A percentile compares a stretch with the other conserved stretches of the same genome.
Evolutionary conservation across 2,113 vertebrate species (phyloP).

Genomic region (Leptobrachium leishanense): DNA sequence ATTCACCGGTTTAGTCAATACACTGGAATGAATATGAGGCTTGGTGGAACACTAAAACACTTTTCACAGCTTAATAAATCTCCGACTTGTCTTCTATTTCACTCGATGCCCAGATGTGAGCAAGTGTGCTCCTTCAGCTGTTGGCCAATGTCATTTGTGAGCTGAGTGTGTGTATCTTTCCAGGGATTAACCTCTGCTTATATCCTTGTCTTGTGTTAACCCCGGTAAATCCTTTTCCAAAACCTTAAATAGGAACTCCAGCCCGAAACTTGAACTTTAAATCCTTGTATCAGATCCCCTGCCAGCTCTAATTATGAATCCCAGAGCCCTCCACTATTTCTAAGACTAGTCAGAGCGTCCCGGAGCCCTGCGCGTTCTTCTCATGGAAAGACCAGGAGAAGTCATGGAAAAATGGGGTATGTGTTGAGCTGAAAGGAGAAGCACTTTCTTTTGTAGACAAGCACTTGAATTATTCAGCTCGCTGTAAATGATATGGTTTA

Average conservation of each 20-base stretch:
- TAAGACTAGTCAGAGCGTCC: not conserved
- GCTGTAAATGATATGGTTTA: slow-evolving; percentile 22
- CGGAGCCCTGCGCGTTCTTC: not conserved
- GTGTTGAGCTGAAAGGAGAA: too few relatives aligned
- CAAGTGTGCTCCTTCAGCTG: slow-evolving; percentile 54
- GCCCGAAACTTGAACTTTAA: slow-evolving; percentile 58
- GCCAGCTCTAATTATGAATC: not conserved
- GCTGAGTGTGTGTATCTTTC: slow-evolving; percentile 49
- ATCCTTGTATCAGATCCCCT: slow-evolving; percentile 47
- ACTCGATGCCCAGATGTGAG: not conserved
- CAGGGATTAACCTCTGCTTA: slow-evolving; percentile 70
- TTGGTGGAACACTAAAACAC: too few relatives aligned
- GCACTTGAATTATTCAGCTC: slow-evolving; percentile 35
- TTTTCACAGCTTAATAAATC: not conserved
- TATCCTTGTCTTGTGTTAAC: slow-evolving; percentile 52
- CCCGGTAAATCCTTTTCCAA: slow-evolving; percentile 67
- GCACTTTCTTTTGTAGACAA: slow-evolving; percentile 20
- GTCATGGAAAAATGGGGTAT: not conserved
- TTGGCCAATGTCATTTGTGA: slow-evolving; percentile 51
- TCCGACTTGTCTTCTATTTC: not conserved
- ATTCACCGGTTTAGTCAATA: too few relatives aligned
- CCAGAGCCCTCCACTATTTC: not conserved
- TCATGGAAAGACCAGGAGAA: slow-evolving; percentile 8
- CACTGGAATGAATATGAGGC: too few relatives aligned
- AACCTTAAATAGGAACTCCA: slow-evolving; percentile 56